A percentile compares a stretch with the other conserved stretches of the same genome.
Evolutionary conservation across 2,888 invertebrate genomes (phyloP).

Genomic region (Cenopis cana): DNA sequence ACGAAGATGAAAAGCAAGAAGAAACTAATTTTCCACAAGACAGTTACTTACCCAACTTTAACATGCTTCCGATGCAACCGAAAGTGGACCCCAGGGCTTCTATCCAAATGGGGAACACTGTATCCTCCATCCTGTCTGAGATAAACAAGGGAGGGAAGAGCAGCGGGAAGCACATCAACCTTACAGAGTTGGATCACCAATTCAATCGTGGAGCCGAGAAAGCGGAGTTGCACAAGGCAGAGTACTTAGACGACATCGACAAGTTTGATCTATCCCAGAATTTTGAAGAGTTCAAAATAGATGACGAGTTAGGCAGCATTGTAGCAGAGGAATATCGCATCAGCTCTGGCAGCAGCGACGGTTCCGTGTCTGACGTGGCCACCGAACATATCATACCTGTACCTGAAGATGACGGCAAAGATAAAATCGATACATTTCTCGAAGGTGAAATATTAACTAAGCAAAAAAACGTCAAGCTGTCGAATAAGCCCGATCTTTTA

Average conservation of each 20-base stretch:
- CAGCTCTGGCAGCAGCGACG: slow-evolving; percentile 81
- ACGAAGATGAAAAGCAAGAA: slow-evolving; percentile 83
- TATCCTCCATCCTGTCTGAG: slow-evolving; percentile 86
- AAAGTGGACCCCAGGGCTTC: slow-evolving; percentile 82
- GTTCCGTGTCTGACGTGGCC: slow-evolving; percentile 74
- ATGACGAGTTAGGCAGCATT: slow-evolving; percentile 87
- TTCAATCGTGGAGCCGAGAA: slow-evolving; percentile 72
- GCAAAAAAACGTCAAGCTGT: slow-evolving; percentile 77
- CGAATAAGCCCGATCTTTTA: slow-evolving; percentile 82
- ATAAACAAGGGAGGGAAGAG: slow-evolving; percentile 82
- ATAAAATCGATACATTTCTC: slow-evolving; percentile 67
- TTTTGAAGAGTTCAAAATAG: slow-evolving; percentile 92
- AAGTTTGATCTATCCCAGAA: slow-evolving; percentile 90
- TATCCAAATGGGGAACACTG: slow-evolving; percentile 86
- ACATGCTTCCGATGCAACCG: slow-evolving; percentile 75
- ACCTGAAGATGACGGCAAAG: slow-evolving; percentile 68
- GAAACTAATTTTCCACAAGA: slow-evolving; percentile 73
- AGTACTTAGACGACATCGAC: slow-evolving; percentile 82
- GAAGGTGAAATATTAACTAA: slow-evolving; percentile 68
- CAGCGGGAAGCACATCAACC: slow-evolving; percentile 75
- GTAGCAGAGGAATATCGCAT: slow-evolving; percentile 82
- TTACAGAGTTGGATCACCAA: slow-evolving; percentile 77
- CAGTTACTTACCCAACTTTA: slow-evolving; percentile 74
- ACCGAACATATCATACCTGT: slow-evolving; percentile 72
- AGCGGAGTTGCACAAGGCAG: slow-evolving; percentile 72